Evolutionary conservation across 2,797 vertebrate species (phyloP).

Genomic region (Presbytis comata): DNA sequence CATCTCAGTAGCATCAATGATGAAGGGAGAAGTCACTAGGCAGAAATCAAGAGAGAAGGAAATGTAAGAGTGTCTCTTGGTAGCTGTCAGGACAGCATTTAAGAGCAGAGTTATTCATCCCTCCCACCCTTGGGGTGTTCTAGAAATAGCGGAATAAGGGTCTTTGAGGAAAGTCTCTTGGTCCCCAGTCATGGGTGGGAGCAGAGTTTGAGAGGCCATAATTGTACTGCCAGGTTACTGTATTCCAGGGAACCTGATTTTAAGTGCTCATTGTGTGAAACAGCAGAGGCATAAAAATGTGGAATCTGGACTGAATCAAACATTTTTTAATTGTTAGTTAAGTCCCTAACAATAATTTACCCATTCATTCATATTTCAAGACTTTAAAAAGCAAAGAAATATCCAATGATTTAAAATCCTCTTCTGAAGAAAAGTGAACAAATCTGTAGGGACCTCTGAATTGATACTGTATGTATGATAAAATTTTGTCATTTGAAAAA

Average conservation of each 20-base stretch:
- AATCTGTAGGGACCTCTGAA: neutral
- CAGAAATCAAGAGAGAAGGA: neutral
- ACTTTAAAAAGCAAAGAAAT: neutral
- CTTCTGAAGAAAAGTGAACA: neutral
- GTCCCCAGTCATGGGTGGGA: neutral
- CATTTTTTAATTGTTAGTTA: neutral
- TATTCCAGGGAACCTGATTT: neutral
- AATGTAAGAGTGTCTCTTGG: neutral
- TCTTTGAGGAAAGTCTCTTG: neutral
- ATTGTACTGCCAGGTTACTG: neutral
- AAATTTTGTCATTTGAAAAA: slow-evolving; percentile 9
- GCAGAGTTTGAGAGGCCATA: neutral
- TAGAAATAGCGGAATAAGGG: neutral
- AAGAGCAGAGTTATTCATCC: neutral
- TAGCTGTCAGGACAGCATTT: neutral
- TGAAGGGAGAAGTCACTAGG: neutral
- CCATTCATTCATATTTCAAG: neutral
- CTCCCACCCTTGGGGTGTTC: neutral
- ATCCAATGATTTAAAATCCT: neutral
- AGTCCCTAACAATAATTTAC: neutral
- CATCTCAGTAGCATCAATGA: neutral
- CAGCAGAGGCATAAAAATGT: neutral
- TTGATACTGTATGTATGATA: neutral
- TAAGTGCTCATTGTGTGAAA: neutral
- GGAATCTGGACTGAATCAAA: neutral